phyloP scores from a whole-genome alignment of 2,888 invertebrate species.

The Lasioglossum villosulum region DNA sequence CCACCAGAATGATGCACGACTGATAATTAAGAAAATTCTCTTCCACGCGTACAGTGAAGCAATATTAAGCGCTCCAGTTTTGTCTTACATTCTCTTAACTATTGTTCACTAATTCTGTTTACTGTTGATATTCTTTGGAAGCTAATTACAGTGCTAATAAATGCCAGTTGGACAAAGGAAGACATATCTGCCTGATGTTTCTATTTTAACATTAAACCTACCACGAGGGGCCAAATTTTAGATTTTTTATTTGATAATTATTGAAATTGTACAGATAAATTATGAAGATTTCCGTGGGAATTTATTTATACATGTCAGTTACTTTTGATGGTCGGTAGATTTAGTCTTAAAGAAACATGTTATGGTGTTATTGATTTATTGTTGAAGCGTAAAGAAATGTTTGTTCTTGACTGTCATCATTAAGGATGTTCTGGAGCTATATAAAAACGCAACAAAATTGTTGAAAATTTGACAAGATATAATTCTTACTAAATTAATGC shows the following conservation, averaged over 20 bases:
- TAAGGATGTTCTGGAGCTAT: too few relatives aligned
- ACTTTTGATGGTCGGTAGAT: too few relatives aligned
- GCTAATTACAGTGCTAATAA: background rate
- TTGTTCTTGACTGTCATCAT: too few relatives aligned
- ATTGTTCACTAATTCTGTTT: slow-evolving; percentile 10
- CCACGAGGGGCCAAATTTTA: too few relatives aligned
- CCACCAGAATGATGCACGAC: slow-evolving; percentile 10
- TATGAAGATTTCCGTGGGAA: too few relatives aligned
- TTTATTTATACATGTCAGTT: too few relatives aligned
- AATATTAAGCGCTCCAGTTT: slow-evolving; percentile 36
- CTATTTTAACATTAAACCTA: background rate
- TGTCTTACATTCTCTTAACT: slow-evolving; percentile 8
- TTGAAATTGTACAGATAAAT: too few relatives aligned
- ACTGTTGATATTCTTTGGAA: background rate
- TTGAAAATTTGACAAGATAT: too few relatives aligned
- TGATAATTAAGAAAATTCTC: slow-evolving; percentile 41
- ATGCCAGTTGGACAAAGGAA: background rate
- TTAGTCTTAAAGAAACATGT: background rate
- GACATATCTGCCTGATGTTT: background rate
- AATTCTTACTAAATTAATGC: too few relatives aligned
- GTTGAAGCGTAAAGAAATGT: too few relatives aligned
- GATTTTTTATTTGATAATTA: too few relatives aligned
- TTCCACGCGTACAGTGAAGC: slow-evolving; percentile 11
- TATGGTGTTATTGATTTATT: background rate
- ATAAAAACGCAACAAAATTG: too few relatives aligned